Base-by-base conservation (phyloP, 2,888 invertebrate species). In the Dasypolia templi region DNA sequence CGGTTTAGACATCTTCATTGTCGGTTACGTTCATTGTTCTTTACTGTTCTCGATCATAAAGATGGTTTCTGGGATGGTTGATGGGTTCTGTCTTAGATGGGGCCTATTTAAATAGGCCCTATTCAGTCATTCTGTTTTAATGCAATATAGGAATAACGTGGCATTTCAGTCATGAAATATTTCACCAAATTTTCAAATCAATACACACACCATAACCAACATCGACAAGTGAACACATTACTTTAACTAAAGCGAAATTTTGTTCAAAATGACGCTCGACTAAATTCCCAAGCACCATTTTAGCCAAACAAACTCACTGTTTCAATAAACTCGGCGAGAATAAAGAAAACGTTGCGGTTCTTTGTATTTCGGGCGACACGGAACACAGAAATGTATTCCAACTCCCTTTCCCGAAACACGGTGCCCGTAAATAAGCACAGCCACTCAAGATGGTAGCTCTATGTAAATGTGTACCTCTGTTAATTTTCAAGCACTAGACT, bases 401-500 rank as follows among this genome's bases (percentile, higher is more conserved):
- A 46, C 73, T 74, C 55, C 61, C 53, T 59, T 53, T 59, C 44
- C 64, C 58, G 53, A 63, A 59, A 71, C 76, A 74, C 77, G 35
- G 85, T 79, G 75, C 56, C 72, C 63, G 71, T 72, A 81, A 74
- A 81, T 73, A 80, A 87, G 82, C 81, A 82, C 83, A 80, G 63
- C 83, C 72, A 77, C 83, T 84, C 75, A 85, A 84, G 86, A 86
- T 75, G 75, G 67, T 82, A 73, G 78, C 61, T 77, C 84, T 86
- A 87, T 88, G 84, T 82, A 89, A 88, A 90, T 87, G 85, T 89
- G 88, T 87, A 87, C 87, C 84, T 85, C 78, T 86, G 90, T 90
- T 92, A 92, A 93, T 92, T 92, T 89, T 83, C 90, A 89, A 89
- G 89, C 90, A 90, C 92, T 91, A 90, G 89, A 88, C 85, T 89